Base-by-base conservation (phyloP, 2,888 invertebrate genomes). In the Diachrysia chrysitis region DNA sequence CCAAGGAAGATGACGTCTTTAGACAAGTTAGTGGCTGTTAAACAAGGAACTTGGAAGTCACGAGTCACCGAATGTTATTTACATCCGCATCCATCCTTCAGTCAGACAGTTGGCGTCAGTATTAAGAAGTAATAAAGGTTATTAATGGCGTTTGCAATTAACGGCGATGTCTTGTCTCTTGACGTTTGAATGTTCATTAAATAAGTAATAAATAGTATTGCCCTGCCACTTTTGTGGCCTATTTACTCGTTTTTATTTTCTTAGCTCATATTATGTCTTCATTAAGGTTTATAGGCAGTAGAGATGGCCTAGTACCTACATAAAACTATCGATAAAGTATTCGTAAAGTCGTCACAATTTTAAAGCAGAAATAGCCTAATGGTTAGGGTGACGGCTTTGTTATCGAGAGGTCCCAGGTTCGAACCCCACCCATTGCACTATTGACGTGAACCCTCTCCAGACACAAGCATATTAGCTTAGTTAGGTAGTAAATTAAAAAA, bases 101-200 rank as follows among this genome's bases (percentile, higher is more conserved):
- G 35, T 16, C 62, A 66, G 74, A n/a, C 79, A 69, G 74, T 70
- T 69, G 61, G 67, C 68, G 58, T 64, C 62, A 58, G 35, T 73
- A 83, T 78, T 77, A 83, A 83, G 81, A 82, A 78, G 83, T 83
- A 87, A 84, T 84, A 81, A 82, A 84, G 71, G 79, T 85, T 85
- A 87, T 87, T 87, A 85, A 89, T 88, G 86, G 71, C 75, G 77
- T 75, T 78, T 64, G 77, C 85, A 85, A 87, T 87, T 85, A 86
- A 84, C 73, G 78, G 70, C 56, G 58, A 74, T 67, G 58, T 37
- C 53, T 67, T 23, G 63, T 21, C 37, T 21, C 35, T 10, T 25
- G 53, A 72, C 71, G 66, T 66, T 70, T 14, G 25, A 57, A 58
- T 32, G 48, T 54, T 58, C 54, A 59, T 55, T 17, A 29, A 62